These are phyloP conservation scores for Chaetodon trifascialis DNA, from an alignment of 2,113 vertebrate genomes.

Conservation along the genomic window DNA sequence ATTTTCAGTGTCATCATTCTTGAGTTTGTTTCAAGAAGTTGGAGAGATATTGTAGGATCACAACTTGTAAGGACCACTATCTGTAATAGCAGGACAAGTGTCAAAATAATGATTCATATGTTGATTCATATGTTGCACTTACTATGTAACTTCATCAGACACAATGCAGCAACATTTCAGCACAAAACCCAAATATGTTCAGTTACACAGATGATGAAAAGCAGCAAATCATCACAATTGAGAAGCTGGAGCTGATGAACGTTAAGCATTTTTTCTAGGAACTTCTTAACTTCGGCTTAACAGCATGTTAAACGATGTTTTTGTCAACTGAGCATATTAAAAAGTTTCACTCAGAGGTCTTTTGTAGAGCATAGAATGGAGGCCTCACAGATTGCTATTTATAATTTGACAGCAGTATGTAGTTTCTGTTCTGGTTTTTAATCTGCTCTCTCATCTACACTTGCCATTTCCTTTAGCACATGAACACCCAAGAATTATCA, in stretches of 20 bases:
- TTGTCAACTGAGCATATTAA: background rate
- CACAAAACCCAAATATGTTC: too few relatives aligned
- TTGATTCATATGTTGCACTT: background rate
- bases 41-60: too few relatives aligned
- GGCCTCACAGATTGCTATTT: background rate
- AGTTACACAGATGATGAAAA: too few relatives aligned
- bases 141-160: background rate
- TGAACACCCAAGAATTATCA: background rate
- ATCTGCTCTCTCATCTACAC: conserved; percentile 22
- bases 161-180: background rate
- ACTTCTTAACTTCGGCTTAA: background rate
- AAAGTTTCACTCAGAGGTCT: background rate
- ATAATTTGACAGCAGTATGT: conserved; percentile 32
- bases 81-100: too few relatives aligned
- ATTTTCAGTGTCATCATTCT: background rate
- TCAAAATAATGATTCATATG: background rate
- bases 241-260: too few relatives aligned
- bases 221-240: too few relatives aligned
- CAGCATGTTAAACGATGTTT: background rate
- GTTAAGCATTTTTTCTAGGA: too few relatives aligned
- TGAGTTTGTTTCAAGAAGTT: too few relatives aligned
- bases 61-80: too few relatives aligned
- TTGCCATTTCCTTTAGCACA: conserved; percentile 19
- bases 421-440: conserved; percentile 65
- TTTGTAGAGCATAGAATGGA: background rate